Evolutionary conservation across 2,797 vertebrate species (phyloP), one percentile per base, ranked within the genome.

Genomic region (Botia kubotai): DNA sequence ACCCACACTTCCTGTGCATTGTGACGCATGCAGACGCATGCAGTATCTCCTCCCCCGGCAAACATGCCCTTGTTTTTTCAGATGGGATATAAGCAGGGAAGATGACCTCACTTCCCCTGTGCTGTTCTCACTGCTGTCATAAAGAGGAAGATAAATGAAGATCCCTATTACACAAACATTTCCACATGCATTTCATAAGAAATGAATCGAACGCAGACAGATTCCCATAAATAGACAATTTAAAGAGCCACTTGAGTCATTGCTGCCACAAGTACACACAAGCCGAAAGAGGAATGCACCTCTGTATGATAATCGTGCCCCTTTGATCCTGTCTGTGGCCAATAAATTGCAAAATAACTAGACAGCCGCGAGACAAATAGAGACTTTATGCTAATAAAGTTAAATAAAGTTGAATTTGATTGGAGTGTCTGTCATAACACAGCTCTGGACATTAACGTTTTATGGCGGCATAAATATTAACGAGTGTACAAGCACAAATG

Each of bases 1-100:
- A 80, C 70, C 33, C 67, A 68, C 62, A 72, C 72, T 79, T 83
- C 72, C 75, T 72, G 58, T 39, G 29, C 21, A 77, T 66, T 63
- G 48, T 39, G 63, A 26, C 79, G 10, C 33, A 69, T 57, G 68
- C 33, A 60, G 53, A 55, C 36, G 5, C 69, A 36, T 36, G n/a
- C 81, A 26, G 5, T 43, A 48, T 53, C 52, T 58, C 76, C 67
- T 29, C 68, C 60, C 36, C 46, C 26, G 55, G 72, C 76, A 80
- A 80, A 80, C 46, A 77, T 66, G 21, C n/a, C 17, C 36, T 68
- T 86, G 75, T 79, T 86, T 75, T 72, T 75, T 79, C 85, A 86
- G 81, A 79, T 81, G 78, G 75, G 74, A 67, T 29, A 21, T 72
- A 65, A 36, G 55, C 26, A 13, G 53, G 69, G 39, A 72, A 74